phyloP scores from a whole-genome alignment of 2,888 invertebrate species.

The Acanthosepion pharaonis region DNA sequence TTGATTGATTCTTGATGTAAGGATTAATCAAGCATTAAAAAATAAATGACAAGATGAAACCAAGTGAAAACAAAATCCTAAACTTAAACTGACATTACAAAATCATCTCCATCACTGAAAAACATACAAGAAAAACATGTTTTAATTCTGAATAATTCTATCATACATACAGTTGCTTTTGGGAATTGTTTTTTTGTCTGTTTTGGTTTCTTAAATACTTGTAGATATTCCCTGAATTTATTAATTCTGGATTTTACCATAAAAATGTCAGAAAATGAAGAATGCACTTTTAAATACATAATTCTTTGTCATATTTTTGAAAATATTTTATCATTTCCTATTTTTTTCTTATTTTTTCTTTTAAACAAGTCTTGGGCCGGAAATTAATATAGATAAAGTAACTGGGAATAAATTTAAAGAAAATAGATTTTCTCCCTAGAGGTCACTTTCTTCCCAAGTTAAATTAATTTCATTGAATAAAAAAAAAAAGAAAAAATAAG shows the following conservation, averaged over 20 bases:
- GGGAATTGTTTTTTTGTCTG: background rate
- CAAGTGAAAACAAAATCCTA: background rate
- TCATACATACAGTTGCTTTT: background rate
- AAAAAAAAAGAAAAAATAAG: background rate
- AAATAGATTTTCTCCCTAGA: background rate
- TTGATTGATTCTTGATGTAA: background rate
- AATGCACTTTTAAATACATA: background rate
- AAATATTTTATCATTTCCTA: background rate
- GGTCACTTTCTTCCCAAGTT: background rate
- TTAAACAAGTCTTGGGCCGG: background rate
- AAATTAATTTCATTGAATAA: background rate
- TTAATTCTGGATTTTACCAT: background rate
- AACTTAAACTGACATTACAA: background rate
- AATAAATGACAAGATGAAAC: background rate
- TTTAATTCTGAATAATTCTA: slow-evolving; percentile 10
- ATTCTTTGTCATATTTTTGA: background rate
- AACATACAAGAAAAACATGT: slow-evolving; percentile 1
- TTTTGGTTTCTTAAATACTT: background rate
- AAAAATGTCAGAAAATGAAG: background rate
- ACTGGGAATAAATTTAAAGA: background rate
- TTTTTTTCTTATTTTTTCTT: background rate
- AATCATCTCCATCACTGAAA: background rate
- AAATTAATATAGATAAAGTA: background rate
- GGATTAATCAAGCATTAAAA: background rate
- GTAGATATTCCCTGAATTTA: background rate